A percentile compares a stretch with the other conserved stretches of the same genome.
These are phyloP conservation scores for Theristicus caerulescens DNA, from an alignment of 2,113 vertebrate species.

Conservation along the genomic window DNA sequence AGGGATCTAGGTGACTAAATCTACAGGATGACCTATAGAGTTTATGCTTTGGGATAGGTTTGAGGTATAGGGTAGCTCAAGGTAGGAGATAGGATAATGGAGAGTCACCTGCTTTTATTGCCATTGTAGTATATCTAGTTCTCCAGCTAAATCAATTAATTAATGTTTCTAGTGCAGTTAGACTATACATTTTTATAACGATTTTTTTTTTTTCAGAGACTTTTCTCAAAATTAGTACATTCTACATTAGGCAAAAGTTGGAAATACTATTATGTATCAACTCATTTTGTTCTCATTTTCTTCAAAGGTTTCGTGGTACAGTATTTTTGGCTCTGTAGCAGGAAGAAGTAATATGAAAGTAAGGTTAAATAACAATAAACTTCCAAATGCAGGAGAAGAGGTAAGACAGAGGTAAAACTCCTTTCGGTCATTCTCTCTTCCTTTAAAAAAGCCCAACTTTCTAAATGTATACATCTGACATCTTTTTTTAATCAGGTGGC, in stretches of 20 bases:
- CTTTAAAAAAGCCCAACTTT: background rate
- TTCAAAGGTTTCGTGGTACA: slow-evolving; percentile 88
- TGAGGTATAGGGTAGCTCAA: background rate
- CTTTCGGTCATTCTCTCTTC: background rate
- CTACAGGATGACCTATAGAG: background rate
- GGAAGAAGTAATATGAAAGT: slow-evolving; percentile 83
- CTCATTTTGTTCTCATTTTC: background rate
- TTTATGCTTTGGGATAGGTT: background rate
- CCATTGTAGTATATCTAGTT: background rate
- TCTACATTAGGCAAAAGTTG: background rate
- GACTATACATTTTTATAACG: background rate
- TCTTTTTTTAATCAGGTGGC: background rate
- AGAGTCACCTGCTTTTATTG: background rate
- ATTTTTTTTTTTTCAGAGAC: background rate
- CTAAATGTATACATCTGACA: background rate
- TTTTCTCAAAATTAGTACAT: background rate
- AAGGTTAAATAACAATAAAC: slow-evolving; percentile 81
- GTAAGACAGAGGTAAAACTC: slow-evolving; percentile 67
- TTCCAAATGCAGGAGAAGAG: slow-evolving; percentile 86
- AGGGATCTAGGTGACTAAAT: background rate
- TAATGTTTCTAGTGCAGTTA: background rate
- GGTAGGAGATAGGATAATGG: background rate
- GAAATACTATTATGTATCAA: background rate
- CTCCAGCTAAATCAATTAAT: background rate
- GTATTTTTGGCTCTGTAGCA: slow-evolving; percentile 81